Percentiles rank a stretch among this genome's conserved stretches.
Conservation (phyloP, 2,888 invertebrate genomes). For the Oscheius sp. region DNA sequence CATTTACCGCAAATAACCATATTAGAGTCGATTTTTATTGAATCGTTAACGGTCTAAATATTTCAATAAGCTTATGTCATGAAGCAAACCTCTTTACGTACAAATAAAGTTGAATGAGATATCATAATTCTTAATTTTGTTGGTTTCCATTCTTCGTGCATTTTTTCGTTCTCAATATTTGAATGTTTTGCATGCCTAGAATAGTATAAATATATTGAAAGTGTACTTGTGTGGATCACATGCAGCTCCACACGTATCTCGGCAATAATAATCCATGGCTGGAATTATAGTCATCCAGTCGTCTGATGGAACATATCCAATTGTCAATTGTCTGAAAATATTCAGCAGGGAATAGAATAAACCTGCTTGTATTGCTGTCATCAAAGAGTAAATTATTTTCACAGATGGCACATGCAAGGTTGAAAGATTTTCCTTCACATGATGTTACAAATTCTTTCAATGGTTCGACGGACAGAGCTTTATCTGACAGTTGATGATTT, state of each 20-base stretch:
- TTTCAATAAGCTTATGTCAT: not conserved
- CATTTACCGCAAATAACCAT: slow-evolving; percentile 5
- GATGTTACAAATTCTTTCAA: slow-evolving; percentile 45
- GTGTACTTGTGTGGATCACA: slow-evolving; percentile 49
- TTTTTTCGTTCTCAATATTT: slow-evolving; percentile 30
- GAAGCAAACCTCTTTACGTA: slow-evolving; percentile 2
- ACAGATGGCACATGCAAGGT: slow-evolving; percentile 5
- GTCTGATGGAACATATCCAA: slow-evolving; percentile 51
- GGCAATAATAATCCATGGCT: slow-evolving; percentile 59
- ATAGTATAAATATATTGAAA: not conserved
- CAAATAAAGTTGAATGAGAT: slow-evolving; percentile 32
- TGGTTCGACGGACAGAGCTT: slow-evolving; percentile 42
- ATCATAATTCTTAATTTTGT: slow-evolving; percentile 47
- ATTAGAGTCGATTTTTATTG: slow-evolving; percentile 7
- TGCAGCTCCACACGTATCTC: slow-evolving; percentile 54
- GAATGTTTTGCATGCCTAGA: slow-evolving; percentile 16
- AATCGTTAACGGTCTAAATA: slow-evolving; percentile 12
- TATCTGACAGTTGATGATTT: slow-evolving; percentile 51
- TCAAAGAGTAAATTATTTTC: not conserved
- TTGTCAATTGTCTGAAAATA: too few species aligned
- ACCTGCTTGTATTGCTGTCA: slow-evolving; percentile 2
- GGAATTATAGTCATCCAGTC: slow-evolving; percentile 59
- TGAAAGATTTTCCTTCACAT: not conserved
- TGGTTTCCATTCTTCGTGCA: slow-evolving; percentile 51
- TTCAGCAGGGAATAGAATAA: too few species aligned